Percentiles rank a stretch among this genome's conserved stretches.
Conservation (phyloP, 2,888 invertebrate species). For the Tenthredo distinguenda region DNA sequence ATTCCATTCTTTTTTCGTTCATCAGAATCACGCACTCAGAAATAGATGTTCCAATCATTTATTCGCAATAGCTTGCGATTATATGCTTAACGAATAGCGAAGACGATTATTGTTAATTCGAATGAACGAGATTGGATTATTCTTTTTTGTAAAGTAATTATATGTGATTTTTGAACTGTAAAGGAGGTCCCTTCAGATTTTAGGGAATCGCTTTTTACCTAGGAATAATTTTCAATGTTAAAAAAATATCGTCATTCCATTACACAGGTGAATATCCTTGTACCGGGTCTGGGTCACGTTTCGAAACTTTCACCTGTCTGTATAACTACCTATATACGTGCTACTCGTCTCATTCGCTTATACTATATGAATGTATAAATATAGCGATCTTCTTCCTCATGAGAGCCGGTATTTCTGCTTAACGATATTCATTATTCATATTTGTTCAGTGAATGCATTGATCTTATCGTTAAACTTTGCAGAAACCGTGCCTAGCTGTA, state of each 20-base stretch:
- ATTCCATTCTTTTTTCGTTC: too few species aligned
- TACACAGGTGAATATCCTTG: neutral
- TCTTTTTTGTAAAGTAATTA: neutral
- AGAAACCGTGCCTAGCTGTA: neutral
- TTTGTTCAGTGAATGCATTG: neutral
- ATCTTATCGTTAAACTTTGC: neutral
- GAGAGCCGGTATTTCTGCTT: neutral
- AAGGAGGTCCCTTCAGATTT: neutral
- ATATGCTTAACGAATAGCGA: neutral
- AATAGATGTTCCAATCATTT: too few species aligned
- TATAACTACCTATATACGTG: neutral
- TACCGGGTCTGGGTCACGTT: conserved; percentile 2
- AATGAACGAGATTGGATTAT: neutral
- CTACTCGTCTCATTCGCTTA: neutral
- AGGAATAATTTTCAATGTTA: neutral
- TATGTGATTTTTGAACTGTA: neutral
- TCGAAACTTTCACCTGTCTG: conserved; percentile 21
- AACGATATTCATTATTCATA: neutral
- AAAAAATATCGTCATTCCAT: neutral
- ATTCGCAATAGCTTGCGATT: too few species aligned
- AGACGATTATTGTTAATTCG: neutral
- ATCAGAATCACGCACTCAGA: too few species aligned
- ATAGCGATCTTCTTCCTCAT: neutral
- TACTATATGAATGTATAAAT: neutral
- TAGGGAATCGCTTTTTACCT: neutral